Conservation (phyloP, 2,113 vertebrate species). For the Cacatua alba region DNA sequence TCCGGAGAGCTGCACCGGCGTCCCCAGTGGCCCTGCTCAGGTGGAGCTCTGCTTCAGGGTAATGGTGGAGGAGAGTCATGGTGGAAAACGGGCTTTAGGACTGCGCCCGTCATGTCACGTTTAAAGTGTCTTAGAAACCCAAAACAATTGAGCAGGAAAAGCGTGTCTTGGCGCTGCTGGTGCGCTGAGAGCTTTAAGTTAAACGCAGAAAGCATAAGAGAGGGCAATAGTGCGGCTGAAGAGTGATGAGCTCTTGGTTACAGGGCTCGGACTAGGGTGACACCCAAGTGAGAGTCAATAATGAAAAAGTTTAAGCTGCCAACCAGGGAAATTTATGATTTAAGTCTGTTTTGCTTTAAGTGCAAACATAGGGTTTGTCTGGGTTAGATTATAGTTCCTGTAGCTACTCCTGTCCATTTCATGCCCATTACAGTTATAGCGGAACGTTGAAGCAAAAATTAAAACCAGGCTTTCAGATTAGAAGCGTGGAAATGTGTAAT, state of each 20-base stretch:
- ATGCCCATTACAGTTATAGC: rapidly evolving
- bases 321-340: background rate
- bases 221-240: background rate
- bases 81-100: background rate
- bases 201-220: background rate
- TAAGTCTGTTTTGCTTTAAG: background rate
- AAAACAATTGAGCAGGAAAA: background rate
- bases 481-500: background rate
- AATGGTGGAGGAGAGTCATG: background rate
- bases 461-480: background rate
- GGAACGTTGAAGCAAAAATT: background rate
- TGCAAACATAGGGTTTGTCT: background rate
- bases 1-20: background rate
- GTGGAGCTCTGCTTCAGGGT: background rate
- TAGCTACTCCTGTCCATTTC: background rate
- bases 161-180: background rate
- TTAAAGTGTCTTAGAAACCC: background rate
- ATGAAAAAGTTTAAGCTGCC: background rate
- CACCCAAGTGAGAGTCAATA: background rate
- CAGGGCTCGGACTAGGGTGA: background rate
- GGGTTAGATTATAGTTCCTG: background rate
- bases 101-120: background rate
- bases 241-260: background rate
- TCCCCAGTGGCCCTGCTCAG: background rate
- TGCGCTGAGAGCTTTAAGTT: background rate